phyloP scores from a whole-genome alignment of 2,888 invertebrate genomes.

The Capitulum mitella region DNA sequence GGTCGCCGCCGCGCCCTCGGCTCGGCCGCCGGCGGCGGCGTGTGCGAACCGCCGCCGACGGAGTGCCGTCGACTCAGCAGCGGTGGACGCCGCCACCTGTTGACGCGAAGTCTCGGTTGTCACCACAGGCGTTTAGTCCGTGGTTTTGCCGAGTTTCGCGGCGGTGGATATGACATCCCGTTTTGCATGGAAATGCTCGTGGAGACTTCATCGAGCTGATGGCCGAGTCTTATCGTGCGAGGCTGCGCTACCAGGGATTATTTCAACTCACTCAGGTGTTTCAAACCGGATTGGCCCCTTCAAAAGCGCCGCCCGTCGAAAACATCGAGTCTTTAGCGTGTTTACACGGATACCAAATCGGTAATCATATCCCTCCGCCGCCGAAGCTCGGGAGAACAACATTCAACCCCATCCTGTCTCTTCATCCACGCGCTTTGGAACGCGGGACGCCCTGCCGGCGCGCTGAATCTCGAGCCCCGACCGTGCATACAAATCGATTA shows the following conservation, averaged over 20 bases:
- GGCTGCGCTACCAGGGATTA: background rate
- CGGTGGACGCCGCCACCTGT: background rate
- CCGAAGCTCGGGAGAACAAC: background rate
- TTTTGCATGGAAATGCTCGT: too few species aligned
- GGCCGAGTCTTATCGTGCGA: too few species aligned
- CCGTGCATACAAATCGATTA: slow-evolving; percentile 18
- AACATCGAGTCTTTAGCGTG: slow-evolving; percentile 14
- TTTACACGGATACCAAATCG: slow-evolving; percentile 22
- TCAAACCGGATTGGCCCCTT: background rate
- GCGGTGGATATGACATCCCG: too few species aligned
- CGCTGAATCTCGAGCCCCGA: background rate
- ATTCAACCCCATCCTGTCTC: background rate
- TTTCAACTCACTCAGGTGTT: background rate
- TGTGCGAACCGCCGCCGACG: background rate
- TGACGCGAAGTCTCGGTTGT: too few species aligned
- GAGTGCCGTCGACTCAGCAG: background rate
- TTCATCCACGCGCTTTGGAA: background rate
- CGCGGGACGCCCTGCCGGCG: background rate
- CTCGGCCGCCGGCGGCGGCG: background rate
- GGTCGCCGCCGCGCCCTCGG: background rate
- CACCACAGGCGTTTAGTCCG: too few species aligned
- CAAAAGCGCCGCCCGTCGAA: background rate
- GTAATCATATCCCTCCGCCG: background rate
- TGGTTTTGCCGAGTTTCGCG: too few species aligned
- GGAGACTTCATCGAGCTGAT: too few species aligned